Conservation (phyloP, 2,797 vertebrate species). For the Pelodytes ibericus region DNA sequence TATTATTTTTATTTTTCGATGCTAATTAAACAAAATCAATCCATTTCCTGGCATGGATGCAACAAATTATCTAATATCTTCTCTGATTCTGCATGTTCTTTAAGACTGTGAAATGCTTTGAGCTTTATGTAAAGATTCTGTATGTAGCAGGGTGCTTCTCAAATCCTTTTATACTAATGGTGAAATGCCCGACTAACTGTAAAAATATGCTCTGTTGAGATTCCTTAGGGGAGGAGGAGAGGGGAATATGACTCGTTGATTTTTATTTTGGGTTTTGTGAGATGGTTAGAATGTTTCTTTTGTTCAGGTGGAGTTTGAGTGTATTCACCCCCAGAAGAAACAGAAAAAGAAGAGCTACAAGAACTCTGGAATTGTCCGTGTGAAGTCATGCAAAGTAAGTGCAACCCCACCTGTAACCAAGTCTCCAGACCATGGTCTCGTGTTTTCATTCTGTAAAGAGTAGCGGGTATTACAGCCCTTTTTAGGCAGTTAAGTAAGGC, state of each 20-base stretch:
- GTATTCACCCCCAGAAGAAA: constrained; percentile 88
- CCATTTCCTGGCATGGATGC: background rate
- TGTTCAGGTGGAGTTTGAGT: constrained; percentile 84
- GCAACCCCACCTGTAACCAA: too few species aligned
- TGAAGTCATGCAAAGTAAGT: constrained; percentile 86
- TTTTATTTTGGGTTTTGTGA: too few species aligned
- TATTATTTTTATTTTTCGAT: constrained; percentile 19
- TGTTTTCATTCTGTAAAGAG: too few species aligned
- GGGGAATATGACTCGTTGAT: too few species aligned
- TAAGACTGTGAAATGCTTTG: background rate
- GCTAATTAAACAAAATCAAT: background rate
- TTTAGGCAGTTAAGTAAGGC: too few species aligned
- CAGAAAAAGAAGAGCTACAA: constrained; percentile 95
- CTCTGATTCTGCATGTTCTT: background rate
- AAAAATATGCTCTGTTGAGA: background rate
- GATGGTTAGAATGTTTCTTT: too few species aligned
- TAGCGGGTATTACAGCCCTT: too few species aligned
- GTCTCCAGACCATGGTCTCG: too few species aligned
- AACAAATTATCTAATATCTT: background rate
- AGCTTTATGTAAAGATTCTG: background rate
- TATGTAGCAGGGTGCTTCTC: background rate
- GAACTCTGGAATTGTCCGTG: constrained; percentile 84
- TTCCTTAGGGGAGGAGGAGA: too few species aligned
- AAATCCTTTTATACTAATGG: background rate
- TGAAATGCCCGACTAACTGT: background rate